These are phyloP conservation scores for Zoanthus sansibaricus DNA, from an alignment of 92 coral and sea anemone genomes.

Conservation along the genomic window DNA sequence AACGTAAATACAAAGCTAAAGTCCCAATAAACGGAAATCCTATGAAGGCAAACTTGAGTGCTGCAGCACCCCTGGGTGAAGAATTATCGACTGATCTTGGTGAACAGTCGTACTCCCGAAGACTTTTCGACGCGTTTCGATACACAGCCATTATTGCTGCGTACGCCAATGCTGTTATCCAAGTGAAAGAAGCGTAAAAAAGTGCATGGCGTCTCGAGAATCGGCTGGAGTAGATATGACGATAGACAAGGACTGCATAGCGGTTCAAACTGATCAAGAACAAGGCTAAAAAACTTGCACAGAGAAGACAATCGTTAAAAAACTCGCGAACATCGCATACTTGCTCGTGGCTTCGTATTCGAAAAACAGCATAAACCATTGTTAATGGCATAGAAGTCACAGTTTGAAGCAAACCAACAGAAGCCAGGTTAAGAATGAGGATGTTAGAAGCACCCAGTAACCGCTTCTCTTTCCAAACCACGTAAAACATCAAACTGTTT, in stretches of 20 bases:
- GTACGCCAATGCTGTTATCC: slow-evolving; percentile 61
- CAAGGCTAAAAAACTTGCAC: slow-evolving; percentile 66
- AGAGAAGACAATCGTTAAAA: slow-evolving; percentile 61
- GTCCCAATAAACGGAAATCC: slow-evolving; percentile 69
- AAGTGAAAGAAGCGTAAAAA: slow-evolving; percentile 41
- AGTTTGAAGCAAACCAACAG: slow-evolving; percentile 62
- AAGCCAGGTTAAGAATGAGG: slow-evolving; percentile 70
- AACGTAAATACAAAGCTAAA: slow-evolving; percentile 50
- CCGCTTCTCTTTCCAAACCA: slow-evolving; percentile 70
- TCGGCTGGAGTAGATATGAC: slow-evolving; percentile 44
- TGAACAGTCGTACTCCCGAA: slow-evolving; percentile 60
- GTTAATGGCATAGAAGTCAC: slow-evolving; percentile 51
- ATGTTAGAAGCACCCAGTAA: slow-evolving; percentile 66
- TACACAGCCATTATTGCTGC: slow-evolving; percentile 59
- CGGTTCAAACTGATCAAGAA: slow-evolving; percentile 68
- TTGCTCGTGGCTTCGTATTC: background rate
- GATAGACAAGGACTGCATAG: slow-evolving; percentile 68
- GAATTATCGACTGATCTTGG: slow-evolving; percentile 15
- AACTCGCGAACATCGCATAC: slow-evolving; percentile 61
- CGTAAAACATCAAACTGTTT: slow-evolving; percentile 66
- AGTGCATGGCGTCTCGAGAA: slow-evolving; percentile 58
- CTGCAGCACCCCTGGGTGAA: slow-evolving; percentile 69
- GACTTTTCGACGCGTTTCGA: slow-evolving; percentile 23
- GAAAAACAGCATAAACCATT: slow-evolving; percentile 27
- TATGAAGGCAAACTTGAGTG: slow-evolving; percentile 66